Percentiles rank a stretch among this genome's conserved stretches.
These are phyloP conservation scores for Notodonta ziczac DNA, from an alignment of 2,888 invertebrate species.

Conservation along the genomic window DNA sequence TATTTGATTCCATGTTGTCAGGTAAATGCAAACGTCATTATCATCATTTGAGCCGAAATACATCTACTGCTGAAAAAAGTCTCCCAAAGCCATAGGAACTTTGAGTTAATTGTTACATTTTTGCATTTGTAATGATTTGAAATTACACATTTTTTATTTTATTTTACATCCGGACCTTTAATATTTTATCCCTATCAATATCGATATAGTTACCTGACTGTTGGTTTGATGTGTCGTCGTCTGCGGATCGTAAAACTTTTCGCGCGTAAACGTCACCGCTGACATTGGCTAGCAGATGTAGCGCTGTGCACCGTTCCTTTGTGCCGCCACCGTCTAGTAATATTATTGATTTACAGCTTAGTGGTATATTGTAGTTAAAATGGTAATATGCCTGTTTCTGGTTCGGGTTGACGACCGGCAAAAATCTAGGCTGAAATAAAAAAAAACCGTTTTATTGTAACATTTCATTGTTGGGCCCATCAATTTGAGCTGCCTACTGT, in stretches of 20 bases:
- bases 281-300: constrained; percentile 79
- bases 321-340: constrained; percentile 68
- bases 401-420: constrained; percentile 34
- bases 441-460: constrained; percentile 6
- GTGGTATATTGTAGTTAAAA: constrained; percentile 47
- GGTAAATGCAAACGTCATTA: too few species aligned
- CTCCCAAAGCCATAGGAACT: too few species aligned
- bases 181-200: neutral
- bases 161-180: too few species aligned
- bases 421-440: constrained; percentile 11
- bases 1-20: too few species aligned
- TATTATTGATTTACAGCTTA: constrained; percentile 67
- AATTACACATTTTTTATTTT: neutral
- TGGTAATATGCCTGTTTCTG: constrained; percentile 38
- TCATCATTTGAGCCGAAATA: too few species aligned
- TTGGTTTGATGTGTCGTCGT: constrained; percentile 70
- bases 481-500: neutral
- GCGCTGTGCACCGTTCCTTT: constrained; percentile 71
- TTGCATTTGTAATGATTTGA: neutral
- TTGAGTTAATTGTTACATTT: too few species aligned
- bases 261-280: constrained; percentile 82
- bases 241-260: constrained; percentile 82
- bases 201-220: constrained; percentile 59
- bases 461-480: neutral
- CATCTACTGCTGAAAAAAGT: too few species aligned